These are phyloP conservation scores for Labeo rohita DNA, from an alignment of 2,113 vertebrate species.

Conservation along the genomic window DNA sequence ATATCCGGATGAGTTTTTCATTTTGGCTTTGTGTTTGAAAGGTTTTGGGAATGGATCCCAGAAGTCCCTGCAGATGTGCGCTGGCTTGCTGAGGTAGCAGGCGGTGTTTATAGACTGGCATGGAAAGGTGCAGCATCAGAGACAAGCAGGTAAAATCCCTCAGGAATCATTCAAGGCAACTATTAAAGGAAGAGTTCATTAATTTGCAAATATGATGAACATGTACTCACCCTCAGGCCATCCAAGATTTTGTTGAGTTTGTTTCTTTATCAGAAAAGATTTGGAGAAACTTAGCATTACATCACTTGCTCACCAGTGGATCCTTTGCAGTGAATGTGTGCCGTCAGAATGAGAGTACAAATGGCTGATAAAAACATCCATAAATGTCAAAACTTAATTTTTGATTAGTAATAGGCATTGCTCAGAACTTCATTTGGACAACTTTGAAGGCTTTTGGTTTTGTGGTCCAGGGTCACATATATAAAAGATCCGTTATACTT, in stretches of 20 bases:
- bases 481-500: too few species aligned
- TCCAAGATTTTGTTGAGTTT: neutral
- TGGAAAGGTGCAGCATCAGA: constrained; percentile 60
- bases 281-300: neutral
- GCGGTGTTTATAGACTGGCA: constrained; percentile 75
- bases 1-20: neutral
- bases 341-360: neutral
- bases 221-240: neutral
- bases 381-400: too few species aligned
- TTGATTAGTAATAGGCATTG: too few species aligned
- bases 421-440: too few species aligned
- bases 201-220: neutral
- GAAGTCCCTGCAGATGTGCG: constrained; percentile 83
- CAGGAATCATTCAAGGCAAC: neutral
- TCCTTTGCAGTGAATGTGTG: neutral
- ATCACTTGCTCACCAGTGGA: neutral
- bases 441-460: too few species aligned
- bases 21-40: constrained; percentile 48
- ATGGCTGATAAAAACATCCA: neutral
- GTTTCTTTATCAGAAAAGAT: neutral
- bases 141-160: constrained; percentile 56
- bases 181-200: neutral
- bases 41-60: constrained; percentile 88
- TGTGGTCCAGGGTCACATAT: too few species aligned
- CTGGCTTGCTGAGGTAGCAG: constrained; percentile 81